Conservation (phyloP, 2,113 vertebrate genomes). For the Tenrec ecaudatus region DNA sequence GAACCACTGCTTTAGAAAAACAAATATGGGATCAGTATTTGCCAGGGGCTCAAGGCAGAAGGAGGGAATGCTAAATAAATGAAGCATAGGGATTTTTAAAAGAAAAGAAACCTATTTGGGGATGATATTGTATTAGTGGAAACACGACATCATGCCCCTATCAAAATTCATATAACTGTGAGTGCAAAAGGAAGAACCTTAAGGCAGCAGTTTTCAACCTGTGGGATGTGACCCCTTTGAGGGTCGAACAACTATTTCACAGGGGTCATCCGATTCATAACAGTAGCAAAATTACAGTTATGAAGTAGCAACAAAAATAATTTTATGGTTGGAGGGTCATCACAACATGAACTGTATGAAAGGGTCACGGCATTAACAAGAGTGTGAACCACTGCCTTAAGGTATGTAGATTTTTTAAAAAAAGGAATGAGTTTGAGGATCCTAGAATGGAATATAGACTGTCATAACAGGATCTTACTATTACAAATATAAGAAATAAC, state of each 20-base stretch:
- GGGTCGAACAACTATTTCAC: too few relatives aligned
- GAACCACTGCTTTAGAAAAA: neutral
- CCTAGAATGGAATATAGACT: conserved; percentile 9
- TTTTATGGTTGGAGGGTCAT: too few relatives aligned
- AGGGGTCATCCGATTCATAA: too few relatives aligned
- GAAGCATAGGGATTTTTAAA: conserved; percentile 21
- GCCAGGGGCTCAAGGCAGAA: neutral
- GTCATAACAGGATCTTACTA: conserved; percentile 14
- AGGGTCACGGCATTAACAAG: too few relatives aligned
- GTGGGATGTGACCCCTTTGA: too few relatives aligned
- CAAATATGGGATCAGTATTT: conserved; percentile 4
- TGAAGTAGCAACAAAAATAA: too few relatives aligned
- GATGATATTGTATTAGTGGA: neutral
- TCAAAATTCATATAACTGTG: neutral
- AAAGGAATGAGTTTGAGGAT: neutral
- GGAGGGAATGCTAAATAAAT: neutral
- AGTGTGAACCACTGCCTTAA: too few relatives aligned
- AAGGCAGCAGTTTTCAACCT: neutral
- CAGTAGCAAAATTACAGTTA: too few relatives aligned
- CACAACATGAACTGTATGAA: too few relatives aligned
- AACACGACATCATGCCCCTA: neutral
- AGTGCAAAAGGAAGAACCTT: neutral
- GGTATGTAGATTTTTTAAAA: too few relatives aligned
- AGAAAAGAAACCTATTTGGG: conserved; percentile 33
- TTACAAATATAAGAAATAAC: conserved; percentile 33